Base-by-base conservation (phyloP, 2,797 vertebrate genomes). In the Poeciliopsis gracilis region DNA sequence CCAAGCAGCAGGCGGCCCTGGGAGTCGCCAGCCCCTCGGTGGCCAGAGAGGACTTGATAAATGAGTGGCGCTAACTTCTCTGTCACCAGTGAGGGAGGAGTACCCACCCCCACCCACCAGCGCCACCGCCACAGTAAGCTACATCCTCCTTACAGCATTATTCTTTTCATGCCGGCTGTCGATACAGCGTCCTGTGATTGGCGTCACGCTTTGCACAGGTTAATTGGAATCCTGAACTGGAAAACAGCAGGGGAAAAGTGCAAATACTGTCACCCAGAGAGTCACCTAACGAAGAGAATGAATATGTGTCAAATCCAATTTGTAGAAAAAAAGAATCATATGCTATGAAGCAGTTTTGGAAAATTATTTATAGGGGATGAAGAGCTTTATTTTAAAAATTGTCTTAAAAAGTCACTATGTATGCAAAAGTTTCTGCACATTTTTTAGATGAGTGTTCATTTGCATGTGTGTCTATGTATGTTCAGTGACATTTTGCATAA, bases 1-100 rank as follows among this genome's bases (percentile, higher is more conserved):
- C 90, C 87, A 91, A 95, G 95, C 94, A 92, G 91, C 92, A 89
- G 95, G 94, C 92, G 92, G 92, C 93, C 93, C 88, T 88, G 94
- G 93, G 91, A 92, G 81, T 38, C 43, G 77, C 73, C 79, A 91
- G 87, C 90, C 93, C 94, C 94, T 79, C 0, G 76, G 90, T 93
- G 95, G 90, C 94, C 94, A 93, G 92, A 92, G 92, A 85, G 90
- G 94, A 94, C 93, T 94, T 97, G 96, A 97, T 95, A 95, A 96
- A 96, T 96, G 95, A 95, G 90, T 89, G 85, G 88, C 92, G 93
- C 93, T 93, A 94, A 93, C 95, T 95, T 95, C 87, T 77, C 94
- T 95, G 94, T 95, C 95, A 94, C 95, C 89, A 87, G 89, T 41
- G 0, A 92, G 90, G 92, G 93, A 94, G 95, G 88, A 91, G 90